Conservation (phyloP, 2,888 invertebrate species). For the Hipparchia sbordonii region DNA sequence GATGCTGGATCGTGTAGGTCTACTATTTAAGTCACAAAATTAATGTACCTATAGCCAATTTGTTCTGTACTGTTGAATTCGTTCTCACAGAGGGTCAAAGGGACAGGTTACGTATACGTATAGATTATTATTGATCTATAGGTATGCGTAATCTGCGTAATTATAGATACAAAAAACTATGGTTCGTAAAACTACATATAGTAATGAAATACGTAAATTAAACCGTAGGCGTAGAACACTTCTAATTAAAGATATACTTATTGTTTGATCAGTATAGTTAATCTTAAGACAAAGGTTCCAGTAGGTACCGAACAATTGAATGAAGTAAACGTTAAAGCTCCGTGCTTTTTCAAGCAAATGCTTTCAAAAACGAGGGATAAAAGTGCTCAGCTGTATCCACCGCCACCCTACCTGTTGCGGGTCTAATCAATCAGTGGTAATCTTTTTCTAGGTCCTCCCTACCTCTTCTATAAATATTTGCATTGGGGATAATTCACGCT, state of each 20-base stretch:
- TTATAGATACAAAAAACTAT: too few species aligned
- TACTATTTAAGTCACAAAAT: too few species aligned
- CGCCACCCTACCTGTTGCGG: slow-evolving; percentile 44
- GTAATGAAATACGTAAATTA: too few species aligned
- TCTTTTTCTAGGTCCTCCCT: slow-evolving; percentile 39
- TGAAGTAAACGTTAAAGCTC: slow-evolving; percentile 24
- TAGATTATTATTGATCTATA: too few species aligned
- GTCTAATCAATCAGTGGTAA: slow-evolving; percentile 46
- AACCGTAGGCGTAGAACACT: too few species aligned
- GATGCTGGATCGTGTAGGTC: too few species aligned
- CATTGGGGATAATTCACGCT: slow-evolving; percentile 31
- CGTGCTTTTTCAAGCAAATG: slow-evolving; percentile 23
- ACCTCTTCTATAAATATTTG: slow-evolving; percentile 42
- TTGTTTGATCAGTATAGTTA: not conserved
- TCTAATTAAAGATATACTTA: not conserved
- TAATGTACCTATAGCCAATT: too few species aligned
- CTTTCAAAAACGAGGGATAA: slow-evolving; percentile 26
- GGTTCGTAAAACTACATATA: too few species aligned
- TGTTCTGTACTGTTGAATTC: too few species aligned
- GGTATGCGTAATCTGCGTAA: too few species aligned
- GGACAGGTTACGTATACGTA: too few species aligned
- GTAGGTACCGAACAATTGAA: slow-evolving; percentile 6
- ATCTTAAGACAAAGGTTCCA: not conserved
- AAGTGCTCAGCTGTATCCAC: slow-evolving; percentile 19
- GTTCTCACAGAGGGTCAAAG: too few species aligned